Evolutionary conservation across 2,113 vertebrate genomes (phyloP).

Genomic region (Turnix velox): DNA sequence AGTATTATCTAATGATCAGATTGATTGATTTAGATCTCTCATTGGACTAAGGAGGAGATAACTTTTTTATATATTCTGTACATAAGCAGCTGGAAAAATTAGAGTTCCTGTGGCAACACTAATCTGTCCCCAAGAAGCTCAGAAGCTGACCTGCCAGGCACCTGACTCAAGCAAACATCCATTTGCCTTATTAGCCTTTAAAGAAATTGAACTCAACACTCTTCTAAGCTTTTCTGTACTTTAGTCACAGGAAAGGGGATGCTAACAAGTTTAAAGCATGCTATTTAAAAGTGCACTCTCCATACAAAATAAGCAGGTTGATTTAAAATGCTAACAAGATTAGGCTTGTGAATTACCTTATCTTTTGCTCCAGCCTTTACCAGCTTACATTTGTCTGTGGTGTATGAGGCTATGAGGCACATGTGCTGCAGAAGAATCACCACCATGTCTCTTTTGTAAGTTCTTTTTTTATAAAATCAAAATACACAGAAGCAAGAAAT

Average conservation of each 20-base stretch:
- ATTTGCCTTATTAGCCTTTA: neutral
- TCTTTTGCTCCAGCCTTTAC: neutral
- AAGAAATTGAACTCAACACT: neutral
- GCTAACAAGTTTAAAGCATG: neutral
- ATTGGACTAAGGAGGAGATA: neutral
- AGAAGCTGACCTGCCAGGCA: neutral
- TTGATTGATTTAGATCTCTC: neutral
- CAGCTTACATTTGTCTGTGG: neutral
- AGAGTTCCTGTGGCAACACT: neutral
- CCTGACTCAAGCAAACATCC: neutral
- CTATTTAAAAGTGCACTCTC: neutral
- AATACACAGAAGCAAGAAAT: neutral
- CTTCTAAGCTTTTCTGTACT: neutral
- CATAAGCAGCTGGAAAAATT: neutral
- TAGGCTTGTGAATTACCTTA: neutral
- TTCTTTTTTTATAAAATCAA: neutral
- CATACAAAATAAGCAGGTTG: neutral
- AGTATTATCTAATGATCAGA: neutral
- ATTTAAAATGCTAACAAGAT: neutral
- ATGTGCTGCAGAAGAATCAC: neutral
- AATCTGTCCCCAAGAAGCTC: neutral
- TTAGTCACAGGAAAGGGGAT: neutral
- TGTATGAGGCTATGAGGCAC: fast-evolving
- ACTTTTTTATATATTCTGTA: neutral
- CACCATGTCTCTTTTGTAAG: neutral